Percentiles rank a stretch among this genome's conserved stretches.
Conservation (phyloP, 35 echinoderm and acorn worm species). For the Heliocidaris tuberculata region DNA sequence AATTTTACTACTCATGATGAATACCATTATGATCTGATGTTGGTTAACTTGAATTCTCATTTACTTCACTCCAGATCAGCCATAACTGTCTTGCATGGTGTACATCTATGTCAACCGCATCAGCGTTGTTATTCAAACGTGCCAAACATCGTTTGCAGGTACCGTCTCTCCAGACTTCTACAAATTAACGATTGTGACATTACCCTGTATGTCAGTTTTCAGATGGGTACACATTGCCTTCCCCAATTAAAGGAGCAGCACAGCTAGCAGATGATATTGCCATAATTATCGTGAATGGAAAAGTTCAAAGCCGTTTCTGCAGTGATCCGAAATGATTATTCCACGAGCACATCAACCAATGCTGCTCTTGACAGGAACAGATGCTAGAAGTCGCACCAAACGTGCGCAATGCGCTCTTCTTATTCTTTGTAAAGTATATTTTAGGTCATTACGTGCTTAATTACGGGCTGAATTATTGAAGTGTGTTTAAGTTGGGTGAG, state of each 20-base stretch:
- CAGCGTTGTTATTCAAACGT: conserved; percentile 2
- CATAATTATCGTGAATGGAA: not conserved
- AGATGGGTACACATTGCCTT: not conserved
- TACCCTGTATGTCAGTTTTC: not conserved
- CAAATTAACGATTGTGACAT: conserved; percentile 8
- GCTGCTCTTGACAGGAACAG: not conserved
- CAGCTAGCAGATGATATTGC: not conserved
- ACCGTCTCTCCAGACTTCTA: not conserved
- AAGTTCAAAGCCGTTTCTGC: not conserved
- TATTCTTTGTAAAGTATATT: not conserved
- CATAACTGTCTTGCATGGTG: not conserved
- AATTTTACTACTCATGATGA: not conserved
- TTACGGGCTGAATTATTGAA: not conserved
- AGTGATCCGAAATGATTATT: not conserved
- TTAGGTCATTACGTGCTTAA: not conserved
- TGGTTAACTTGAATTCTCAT: not conserved
- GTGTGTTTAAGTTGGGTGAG: not conserved
- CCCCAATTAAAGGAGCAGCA: not conserved
- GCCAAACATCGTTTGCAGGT: not conserved
- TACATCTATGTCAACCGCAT: not conserved
- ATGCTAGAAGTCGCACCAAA: not conserved
- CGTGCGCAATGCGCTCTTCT: not conserved
- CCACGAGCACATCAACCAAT: not conserved
- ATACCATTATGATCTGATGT: not conserved
- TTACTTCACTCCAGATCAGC: not conserved